These are phyloP conservation scores for Serilophus lunatus DNA, from an alignment of 2,113 vertebrate genomes.

Conservation along the genomic window DNA sequence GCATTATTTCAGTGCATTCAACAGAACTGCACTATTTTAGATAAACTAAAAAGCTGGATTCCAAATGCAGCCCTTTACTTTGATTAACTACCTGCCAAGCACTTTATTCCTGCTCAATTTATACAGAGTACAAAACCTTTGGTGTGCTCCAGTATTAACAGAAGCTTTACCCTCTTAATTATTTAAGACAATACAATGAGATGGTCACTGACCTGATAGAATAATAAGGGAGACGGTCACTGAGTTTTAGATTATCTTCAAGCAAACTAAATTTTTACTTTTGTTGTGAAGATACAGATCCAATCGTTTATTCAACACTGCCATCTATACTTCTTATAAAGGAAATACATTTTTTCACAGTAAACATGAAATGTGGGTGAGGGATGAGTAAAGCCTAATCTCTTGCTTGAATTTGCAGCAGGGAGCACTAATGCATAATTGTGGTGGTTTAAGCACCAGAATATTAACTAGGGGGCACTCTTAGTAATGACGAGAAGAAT, in stretches of 20 bases:
- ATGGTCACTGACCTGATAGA: neutral
- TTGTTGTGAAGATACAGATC: neutral
- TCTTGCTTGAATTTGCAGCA: neutral
- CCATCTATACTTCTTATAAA: constrained; percentile 29
- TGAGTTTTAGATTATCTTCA: neutral
- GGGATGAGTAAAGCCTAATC: neutral
- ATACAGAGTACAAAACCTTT: neutral
- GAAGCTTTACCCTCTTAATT: constrained; percentile 29
- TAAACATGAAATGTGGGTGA: neutral
- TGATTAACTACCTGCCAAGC: neutral
- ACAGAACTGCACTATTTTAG: neutral
- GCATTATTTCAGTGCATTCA: neutral
- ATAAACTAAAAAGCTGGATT: neutral
- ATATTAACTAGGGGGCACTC: no score
- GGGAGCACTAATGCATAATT: neutral
- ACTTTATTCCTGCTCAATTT: neutral
- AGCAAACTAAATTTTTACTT: neutral
- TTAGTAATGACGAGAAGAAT: no score
- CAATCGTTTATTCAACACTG: constrained; percentile 48
- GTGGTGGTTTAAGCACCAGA: no score
- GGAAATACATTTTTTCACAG: neutral
- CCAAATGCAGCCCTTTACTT: neutral
- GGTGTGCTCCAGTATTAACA: neutral
- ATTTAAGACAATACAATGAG: constrained; percentile 8
- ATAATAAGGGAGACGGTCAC: constrained; percentile 5